Evolutionary conservation across 2,888 invertebrate species (phyloP), one percentile per base, ranked within the genome.

Genomic region (Lamellibrachia satsuma): DNA sequence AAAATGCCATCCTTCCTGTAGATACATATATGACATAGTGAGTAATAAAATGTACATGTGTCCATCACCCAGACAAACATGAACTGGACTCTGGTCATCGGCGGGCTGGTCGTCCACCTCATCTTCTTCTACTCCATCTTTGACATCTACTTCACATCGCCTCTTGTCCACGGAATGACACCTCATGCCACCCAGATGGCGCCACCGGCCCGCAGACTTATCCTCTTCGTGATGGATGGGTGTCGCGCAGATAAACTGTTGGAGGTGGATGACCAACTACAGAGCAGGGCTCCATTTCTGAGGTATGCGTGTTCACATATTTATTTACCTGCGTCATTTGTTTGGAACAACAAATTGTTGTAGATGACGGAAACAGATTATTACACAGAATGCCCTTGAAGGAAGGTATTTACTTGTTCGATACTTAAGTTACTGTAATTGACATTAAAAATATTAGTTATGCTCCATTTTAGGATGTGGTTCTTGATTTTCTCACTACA

Each of bases 131-230:
- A 98, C 95, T 98, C 98, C 0, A 98, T 98, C 94, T 99, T 99
- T 97, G 98, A 99, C 95, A 98, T 99, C 93, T 99, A 99, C 96
- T 99, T 99, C 96, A 98, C 98, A 94, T 98, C 98, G 0, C 99
- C 99, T 0, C 97, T 99, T 55, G 98, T 98, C 39, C 97, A 97
- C 95, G 98, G 98, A 94, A 97, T 98, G 95, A 95, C 96, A 9
- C 95, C 96, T 8, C 94, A 95, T 90, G 97, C 97, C 3, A 95
- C 96, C 7, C 95, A 95, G 4, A 93, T 94, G 7, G 93, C 95
- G 3, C 94, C 96, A 7, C 97, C 97, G 11, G 98, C 98, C 0
- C 97, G 98, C 95, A 97, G 99, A 93, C 96, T 99, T 8, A 98
- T 99, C 22, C 97, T 99, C 1, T 98, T 99, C 95, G 98, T 99